Conservation (phyloP, 53 echinoderm and acorn worm species). For the Holothuria scabra region DNA sequence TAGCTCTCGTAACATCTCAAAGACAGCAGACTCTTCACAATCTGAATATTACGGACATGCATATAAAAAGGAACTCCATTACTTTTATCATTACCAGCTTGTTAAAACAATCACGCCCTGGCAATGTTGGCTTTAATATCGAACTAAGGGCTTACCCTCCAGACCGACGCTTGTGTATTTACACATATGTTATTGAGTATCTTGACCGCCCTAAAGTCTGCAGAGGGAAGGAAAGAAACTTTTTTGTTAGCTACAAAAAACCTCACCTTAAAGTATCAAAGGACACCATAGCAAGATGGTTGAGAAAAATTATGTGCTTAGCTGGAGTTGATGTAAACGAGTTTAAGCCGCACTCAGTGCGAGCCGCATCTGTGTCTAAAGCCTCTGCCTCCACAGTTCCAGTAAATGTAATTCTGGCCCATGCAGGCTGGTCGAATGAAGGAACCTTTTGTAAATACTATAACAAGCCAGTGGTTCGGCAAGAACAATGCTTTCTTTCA, state of each 20-base stretch:
- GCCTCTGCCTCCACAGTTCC: background rate
- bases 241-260: constrained; percentile 42
- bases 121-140: constrained; percentile 10
- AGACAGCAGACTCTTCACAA: constrained; percentile 56
- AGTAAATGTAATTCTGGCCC: background rate
- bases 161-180: constrained; percentile 27
- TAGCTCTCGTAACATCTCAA: constrained; percentile 53
- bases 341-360: constrained; percentile 27
- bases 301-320: background rate
- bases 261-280: background rate
- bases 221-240: constrained; percentile 1
- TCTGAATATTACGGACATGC: constrained; percentile 23
- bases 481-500: background rate
- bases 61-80: constrained; percentile 17
- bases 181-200: constrained; percentile 19
- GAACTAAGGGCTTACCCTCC: constrained; percentile 13
- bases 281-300: constrained; percentile 38
- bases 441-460: constrained; percentile 20
- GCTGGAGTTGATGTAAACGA: constrained; percentile 12
- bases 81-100: constrained; percentile 34
- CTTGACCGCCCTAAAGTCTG: background rate
- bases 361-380: constrained; percentile 23
- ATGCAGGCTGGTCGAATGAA: constrained; percentile 41
- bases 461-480: background rate
- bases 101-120: constrained; percentile 35